A percentile compares a stretch with the other conserved stretches of the same genome.
These are phyloP conservation scores for Torymus tubicola DNA, from an alignment of 2,888 invertebrate genomes.

Conservation along the genomic window DNA sequence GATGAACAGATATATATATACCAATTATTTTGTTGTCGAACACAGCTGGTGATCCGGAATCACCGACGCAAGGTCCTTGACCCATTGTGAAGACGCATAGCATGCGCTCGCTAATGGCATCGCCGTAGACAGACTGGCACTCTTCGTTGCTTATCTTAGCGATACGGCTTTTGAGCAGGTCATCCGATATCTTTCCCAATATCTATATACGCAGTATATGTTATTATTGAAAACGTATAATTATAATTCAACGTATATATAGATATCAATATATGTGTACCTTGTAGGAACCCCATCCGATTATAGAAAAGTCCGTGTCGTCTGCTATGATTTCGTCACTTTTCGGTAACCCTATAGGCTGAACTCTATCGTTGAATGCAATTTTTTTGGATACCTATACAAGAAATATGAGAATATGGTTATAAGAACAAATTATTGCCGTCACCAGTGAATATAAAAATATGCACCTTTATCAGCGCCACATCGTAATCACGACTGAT, in stretches of 20 bases:
- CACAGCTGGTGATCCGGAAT: slow-evolving; percentile 66
- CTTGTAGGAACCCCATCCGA: slow-evolving; percentile 65
- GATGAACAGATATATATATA: slow-evolving; percentile 30
- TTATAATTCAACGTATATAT: too few relatives aligned
- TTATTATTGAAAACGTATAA: neutral
- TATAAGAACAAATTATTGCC: neutral
- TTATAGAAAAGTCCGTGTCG: slow-evolving; percentile 58
- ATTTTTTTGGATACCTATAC: slow-evolving; percentile 60
- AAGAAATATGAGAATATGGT: neutral
- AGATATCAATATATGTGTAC: slow-evolving; percentile 45
- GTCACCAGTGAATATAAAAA: neutral
- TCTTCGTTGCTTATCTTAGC: slow-evolving; percentile 60
- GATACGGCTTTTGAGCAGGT: slow-evolving; percentile 57
- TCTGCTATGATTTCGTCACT: slow-evolving; percentile 42
- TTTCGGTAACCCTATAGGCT: slow-evolving; percentile 63
- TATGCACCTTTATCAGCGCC: slow-evolving; percentile 64
- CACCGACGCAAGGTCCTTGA: slow-evolving; percentile 65
- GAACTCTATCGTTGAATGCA: slow-evolving; percentile 56
- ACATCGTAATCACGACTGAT: slow-evolving; percentile 65
- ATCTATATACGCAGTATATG: slow-evolving; percentile 58
- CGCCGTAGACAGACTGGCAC: slow-evolving; percentile 59
- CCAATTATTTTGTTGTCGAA: slow-evolving; percentile 62
- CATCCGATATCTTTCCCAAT: slow-evolving; percentile 61
- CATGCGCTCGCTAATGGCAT: slow-evolving; percentile 62
- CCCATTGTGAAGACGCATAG: slow-evolving; percentile 62